Percentiles rank a stretch among this genome's conserved stretches.
phyloP scores from a whole-genome alignment of 2,797 vertebrate species.

The Hydrophis major region DNA sequence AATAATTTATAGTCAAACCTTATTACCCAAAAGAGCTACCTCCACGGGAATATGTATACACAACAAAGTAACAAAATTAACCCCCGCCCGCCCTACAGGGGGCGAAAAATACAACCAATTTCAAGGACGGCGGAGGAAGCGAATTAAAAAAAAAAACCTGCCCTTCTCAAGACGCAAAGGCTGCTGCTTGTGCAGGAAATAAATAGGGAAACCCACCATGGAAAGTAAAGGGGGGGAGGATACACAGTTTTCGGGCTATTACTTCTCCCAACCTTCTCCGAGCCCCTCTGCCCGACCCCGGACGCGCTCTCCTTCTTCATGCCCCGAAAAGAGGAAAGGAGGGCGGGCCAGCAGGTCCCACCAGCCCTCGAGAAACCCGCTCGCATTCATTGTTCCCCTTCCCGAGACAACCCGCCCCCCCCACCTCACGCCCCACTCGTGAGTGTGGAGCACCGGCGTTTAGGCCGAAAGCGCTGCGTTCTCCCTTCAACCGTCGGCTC shows the following conservation, averaged over 20 bases:
- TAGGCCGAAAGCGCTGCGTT: not conserved
- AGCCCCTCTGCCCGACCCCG: not conserved
- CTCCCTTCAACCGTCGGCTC: not conserved
- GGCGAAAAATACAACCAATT: not conserved
- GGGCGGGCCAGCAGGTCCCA: not conserved
- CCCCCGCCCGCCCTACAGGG: not conserved
- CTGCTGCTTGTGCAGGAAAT: not conserved
- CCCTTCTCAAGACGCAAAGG: not conserved
- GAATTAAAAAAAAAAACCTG: not conserved
- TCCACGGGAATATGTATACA: not conserved
- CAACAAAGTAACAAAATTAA: not conserved
- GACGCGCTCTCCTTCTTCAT: not conserved
- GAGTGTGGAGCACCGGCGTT: not conserved
- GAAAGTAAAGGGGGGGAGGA: not conserved
- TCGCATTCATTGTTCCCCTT: not conserved
- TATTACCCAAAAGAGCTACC: not conserved
- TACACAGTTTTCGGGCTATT: not conserved
- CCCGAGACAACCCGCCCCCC: accelerated
- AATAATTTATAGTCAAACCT: not conserved
- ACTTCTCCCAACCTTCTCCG: too few species aligned
- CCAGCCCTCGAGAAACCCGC: not conserved
- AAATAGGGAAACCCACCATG: not conserved
- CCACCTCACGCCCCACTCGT: not conserved
- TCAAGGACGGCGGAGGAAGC: not conserved
- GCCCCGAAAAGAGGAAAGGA: not conserved